Conservation (phyloP, 1,140 invertebrate species). For the Nylanderia fulva region DNA sequence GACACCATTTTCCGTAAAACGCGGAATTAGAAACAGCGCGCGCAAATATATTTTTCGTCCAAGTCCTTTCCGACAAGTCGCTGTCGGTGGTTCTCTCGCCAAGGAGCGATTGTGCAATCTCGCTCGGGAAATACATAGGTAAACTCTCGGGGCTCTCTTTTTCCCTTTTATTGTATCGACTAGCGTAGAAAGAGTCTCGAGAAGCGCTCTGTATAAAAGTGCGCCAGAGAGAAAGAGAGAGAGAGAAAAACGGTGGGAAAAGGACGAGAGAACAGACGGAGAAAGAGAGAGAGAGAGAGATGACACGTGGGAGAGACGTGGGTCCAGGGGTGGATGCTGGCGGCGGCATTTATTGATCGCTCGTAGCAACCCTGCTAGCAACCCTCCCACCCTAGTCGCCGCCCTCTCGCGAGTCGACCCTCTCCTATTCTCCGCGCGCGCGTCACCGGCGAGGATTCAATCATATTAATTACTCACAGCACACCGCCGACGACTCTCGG, state of each 20-base stretch:
- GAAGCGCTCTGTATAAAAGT: constrained; percentile 31
- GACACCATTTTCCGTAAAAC: constrained; percentile 34
- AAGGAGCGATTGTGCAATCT: constrained; percentile 12
- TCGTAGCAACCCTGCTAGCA: constrained; percentile 81
- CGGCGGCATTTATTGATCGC: constrained; percentile 84
- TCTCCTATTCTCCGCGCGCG: constrained; percentile 33
- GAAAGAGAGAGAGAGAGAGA: constrained; percentile 46
- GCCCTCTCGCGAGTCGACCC: constrained; percentile 62
- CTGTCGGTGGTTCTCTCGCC: constrained; percentile 12
- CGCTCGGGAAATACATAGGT: constrained; percentile 19
- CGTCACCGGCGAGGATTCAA: constrained; percentile 71
- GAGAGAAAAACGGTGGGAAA: neutral
- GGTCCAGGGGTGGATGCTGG: constrained; percentile 82
- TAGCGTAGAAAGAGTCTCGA: constrained; percentile 50
- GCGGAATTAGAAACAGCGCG: neutral
- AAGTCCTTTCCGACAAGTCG: neutral
- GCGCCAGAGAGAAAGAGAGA: constrained; percentile 13
- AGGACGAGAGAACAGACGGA: constrained; percentile 10
- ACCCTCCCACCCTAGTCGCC: constrained; percentile 48
- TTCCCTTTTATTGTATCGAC: constrained; percentile 50
- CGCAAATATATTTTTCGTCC: constrained; percentile 4
- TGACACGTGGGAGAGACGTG: constrained; percentile 69
- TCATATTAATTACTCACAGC: constrained; percentile 80
- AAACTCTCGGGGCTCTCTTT: constrained; percentile 4
- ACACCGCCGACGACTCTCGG: constrained; percentile 58